These are phyloP conservation scores for Oenanthe melanoleuca DNA, from an alignment of 2,113 vertebrate genomes.

Conservation along the genomic window DNA sequence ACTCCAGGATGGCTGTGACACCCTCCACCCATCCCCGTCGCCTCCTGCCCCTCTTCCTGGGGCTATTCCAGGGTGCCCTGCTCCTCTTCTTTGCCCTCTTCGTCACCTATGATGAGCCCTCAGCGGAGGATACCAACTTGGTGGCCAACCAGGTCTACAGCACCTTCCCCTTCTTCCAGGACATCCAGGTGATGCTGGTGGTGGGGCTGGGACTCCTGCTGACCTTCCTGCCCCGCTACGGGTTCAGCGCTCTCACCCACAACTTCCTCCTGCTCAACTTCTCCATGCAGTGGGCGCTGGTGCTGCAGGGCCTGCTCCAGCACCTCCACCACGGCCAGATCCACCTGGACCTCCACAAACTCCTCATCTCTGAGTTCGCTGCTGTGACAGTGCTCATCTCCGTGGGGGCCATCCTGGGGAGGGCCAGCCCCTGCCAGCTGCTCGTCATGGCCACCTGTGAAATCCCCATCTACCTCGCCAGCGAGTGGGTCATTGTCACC, in stretches of 20 bases:
- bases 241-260: constrained; percentile 80
- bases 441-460: constrained; percentile 82
- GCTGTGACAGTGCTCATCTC: constrained; percentile 85
- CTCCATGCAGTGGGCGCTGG: constrained; percentile 82
- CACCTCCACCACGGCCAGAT: constrained; percentile 74
- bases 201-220: constrained; percentile 85
- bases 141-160: constrained; percentile 70
- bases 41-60: constrained; percentile 75
- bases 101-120: constrained; percentile 76
- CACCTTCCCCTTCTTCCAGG: constrained; percentile 81
- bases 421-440: constrained; percentile 83
- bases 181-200: constrained; percentile 86
- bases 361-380: constrained; percentile 82
- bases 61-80: constrained; percentile 72
- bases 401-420: constrained; percentile 80
- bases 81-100: constrained; percentile 77
- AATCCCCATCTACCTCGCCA: constrained; percentile 76
- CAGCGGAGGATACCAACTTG: constrained; percentile 42
- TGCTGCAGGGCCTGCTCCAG: constrained; percentile 82
- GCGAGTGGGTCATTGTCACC: constrained; percentile 77
- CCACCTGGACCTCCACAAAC: constrained; percentile 78
- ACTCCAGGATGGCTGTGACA: not conserved
- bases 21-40: constrained; percentile 25
- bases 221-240: constrained; percentile 79
- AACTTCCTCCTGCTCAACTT: constrained; percentile 85